Evolutionary conservation across 2,888 invertebrate species (phyloP), one percentile per base, ranked within the genome.

Genomic region (Heliconius ethilla): DNA sequence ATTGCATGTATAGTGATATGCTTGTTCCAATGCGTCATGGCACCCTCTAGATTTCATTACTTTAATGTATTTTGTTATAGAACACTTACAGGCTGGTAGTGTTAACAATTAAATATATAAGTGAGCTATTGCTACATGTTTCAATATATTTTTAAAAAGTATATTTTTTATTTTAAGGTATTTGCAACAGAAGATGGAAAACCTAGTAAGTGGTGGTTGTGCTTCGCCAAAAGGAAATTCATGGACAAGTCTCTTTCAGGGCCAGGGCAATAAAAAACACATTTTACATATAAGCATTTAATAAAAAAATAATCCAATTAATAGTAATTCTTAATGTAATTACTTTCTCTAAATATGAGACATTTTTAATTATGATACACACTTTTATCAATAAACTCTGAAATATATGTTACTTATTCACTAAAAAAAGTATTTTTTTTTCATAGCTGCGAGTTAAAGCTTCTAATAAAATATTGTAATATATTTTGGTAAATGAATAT

Each of bases 201-300:
- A 87, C 99, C 99, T 13, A 98, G 98, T 89, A 99, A 99, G 94
- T 99, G 99, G 99, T 99, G 99, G 99, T 95, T 99, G 78, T 99
- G 99, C 90, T 99, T 99, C 94, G 97, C 99, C 45, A 99, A 99
- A 89, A 99, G 99, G 96, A 99, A 99, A 95, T 99, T 99, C 90
- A 99, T 99, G 99, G 99, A 99, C 90, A 99, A 99, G 90, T 98
- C 98, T 45, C 95, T 99, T 45, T 97, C 98, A 55, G 98, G 97
- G 0, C 98, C 98, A 3, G 98, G 98, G 66, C 97, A 97, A 89
- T 97, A 92, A 95, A 33, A 25, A 10, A 74, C 67, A 65, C 62
- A 55, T 18, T 72, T 22, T 76, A 75, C 67, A 15, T 40, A 72
- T 74, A 75, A 75, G 27, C 77, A 81, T 82, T 82, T 80, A 81